Evolutionary conservation across 2,888 invertebrate species (phyloP).

Genomic region (Sipha maydis): DNA sequence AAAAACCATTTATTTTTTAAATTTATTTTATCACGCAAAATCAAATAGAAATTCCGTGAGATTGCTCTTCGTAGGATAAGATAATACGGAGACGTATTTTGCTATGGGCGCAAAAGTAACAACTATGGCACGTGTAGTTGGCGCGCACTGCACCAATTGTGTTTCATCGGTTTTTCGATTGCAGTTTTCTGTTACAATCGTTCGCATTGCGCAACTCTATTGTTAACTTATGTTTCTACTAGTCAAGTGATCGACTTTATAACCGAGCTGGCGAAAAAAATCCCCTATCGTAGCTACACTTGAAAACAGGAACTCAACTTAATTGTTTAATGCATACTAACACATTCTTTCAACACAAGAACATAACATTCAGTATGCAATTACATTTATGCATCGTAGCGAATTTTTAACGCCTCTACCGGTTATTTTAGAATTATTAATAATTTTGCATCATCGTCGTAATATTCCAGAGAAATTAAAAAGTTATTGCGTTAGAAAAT

Average conservation of each 20-base stretch:
- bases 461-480: background rate
- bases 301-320: background rate
- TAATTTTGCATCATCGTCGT: background rate
- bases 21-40: no score
- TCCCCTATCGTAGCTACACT: background rate
- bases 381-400: background rate
- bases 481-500: background rate
- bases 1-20: background rate
- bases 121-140: background rate
- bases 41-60: no score
- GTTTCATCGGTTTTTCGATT: background rate
- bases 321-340: background rate
- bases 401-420: slow-evolving; percentile 18
- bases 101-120: background rate
- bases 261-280: background rate
- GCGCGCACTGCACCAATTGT: background rate
- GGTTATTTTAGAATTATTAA: slow-evolving; percentile 12
- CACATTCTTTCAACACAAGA: background rate
- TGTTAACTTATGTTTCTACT: background rate
- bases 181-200: background rate
- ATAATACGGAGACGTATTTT: background rate
- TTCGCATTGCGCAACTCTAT: background rate
- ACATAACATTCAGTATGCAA: background rate
- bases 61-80: background rate
- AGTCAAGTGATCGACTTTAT: background rate